Conservation (phyloP, 1,140 invertebrate genomes). For the Harpegnathos saltator region DNA sequence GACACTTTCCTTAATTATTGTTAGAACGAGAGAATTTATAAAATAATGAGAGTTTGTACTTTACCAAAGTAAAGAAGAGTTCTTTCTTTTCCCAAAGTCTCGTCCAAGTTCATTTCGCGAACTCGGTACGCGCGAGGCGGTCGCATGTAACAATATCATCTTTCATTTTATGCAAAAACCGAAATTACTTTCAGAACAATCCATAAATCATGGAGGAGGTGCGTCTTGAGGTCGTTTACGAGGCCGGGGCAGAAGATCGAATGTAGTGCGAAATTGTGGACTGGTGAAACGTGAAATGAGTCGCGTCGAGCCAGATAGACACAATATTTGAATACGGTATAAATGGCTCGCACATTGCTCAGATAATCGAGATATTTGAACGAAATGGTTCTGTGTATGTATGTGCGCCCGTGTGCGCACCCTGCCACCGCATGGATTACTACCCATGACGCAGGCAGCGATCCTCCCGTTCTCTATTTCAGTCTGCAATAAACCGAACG, state of each 20-base stretch:
- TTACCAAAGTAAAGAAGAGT: too few species aligned
- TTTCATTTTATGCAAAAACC: too few species aligned
- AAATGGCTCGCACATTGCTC: slow-evolving; percentile 52
- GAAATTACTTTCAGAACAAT: too few species aligned
- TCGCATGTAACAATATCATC: too few species aligned
- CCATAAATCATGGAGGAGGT: neutral
- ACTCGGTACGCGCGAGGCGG: too few species aligned
- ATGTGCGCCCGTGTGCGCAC: too few species aligned
- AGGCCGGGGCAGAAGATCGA: slow-evolving; percentile 22
- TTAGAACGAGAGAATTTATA: too few species aligned
- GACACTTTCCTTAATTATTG: too few species aligned
- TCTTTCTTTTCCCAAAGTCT: too few species aligned
- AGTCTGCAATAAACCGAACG: slow-evolving; percentile 44
- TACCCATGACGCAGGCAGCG: neutral
- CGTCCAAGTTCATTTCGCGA: too few species aligned
- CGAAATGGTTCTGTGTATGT: neutral
- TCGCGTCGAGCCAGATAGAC: slow-evolving; percentile 4
- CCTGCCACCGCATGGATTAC: slow-evolving; percentile 25
- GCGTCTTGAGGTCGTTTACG: slow-evolving; percentile 6
- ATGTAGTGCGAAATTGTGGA: slow-evolving; percentile 19
- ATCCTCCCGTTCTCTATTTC: slow-evolving; percentile 43
- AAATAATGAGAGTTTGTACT: too few species aligned
- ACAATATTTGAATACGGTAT: slow-evolving; percentile 55
- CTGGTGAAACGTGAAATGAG: slow-evolving; percentile 21
- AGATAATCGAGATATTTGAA: slow-evolving; percentile 45